phyloP scores from a whole-genome alignment of 2,888 invertebrate genomes.

The Dryomyza anilis region DNA sequence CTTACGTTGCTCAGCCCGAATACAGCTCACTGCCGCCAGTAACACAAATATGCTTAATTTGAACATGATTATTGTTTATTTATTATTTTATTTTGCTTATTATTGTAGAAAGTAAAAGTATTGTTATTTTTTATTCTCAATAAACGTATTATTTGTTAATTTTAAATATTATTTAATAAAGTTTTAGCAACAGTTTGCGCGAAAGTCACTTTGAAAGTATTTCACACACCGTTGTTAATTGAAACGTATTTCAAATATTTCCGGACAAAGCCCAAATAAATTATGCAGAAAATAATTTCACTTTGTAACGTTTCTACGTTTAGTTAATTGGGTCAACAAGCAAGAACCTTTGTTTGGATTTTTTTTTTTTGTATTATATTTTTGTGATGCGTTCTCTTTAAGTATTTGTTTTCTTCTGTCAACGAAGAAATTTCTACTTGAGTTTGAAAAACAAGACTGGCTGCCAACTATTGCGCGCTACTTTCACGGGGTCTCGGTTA shows the following conservation, averaged over 20 bases:
- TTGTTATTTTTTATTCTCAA: slow-evolving; percentile 35
- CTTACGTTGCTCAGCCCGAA: slow-evolving; percentile 50
- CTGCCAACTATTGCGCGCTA: slow-evolving; percentile 41
- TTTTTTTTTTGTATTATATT: too few species aligned
- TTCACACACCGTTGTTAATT: slow-evolving; percentile 8
- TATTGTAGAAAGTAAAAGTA: slow-evolving; percentile 51
- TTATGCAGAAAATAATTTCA: neutral
- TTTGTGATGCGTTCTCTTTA: too few species aligned
- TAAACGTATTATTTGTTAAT: too few species aligned
- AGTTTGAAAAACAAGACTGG: neutral
- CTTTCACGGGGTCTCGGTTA: slow-evolving; percentile 61
- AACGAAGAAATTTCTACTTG: too few species aligned
- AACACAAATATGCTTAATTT: slow-evolving; percentile 44
- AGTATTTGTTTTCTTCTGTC: too few species aligned
- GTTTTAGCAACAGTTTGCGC: slow-evolving; percentile 32
- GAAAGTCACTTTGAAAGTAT: slow-evolving; percentile 4
- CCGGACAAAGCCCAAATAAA: too few species aligned
- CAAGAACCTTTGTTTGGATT: neutral
- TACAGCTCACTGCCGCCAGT: slow-evolving; percentile 38
- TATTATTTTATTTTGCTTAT: too few species aligned
- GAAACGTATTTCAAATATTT: slow-evolving; percentile 37
- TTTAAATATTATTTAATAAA: slow-evolving; percentile 50
- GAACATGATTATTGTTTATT: too few species aligned
- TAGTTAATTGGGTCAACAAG: slow-evolving; percentile 2
- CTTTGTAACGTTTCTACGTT: neutral